phyloP scores from a whole-genome alignment of 2,113 vertebrate genomes.

The Triplophysa siluroides region DNA sequence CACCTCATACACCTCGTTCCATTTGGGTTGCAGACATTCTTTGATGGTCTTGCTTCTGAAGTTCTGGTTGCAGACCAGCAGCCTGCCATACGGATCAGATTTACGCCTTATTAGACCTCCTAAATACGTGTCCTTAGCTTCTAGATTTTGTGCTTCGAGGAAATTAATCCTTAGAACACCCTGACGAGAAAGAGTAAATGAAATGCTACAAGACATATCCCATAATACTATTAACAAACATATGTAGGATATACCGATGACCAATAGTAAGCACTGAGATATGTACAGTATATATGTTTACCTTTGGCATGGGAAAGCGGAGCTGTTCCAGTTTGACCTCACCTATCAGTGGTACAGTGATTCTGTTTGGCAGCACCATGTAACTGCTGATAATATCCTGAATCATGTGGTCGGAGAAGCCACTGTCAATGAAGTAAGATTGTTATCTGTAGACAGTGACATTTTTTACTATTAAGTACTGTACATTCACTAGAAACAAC shows the following conservation, averaged over 20 bases:
- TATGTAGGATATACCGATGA: neutral
- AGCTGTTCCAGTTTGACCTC: constrained; percentile 87
- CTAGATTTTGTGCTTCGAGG: constrained; percentile 92
- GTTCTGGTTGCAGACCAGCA: constrained; percentile 89
- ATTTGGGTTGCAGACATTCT: constrained; percentile 91
- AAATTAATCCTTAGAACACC: constrained; percentile 95
- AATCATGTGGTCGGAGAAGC: constrained; percentile 91
- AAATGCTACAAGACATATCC: neutral
- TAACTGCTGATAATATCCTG: constrained; percentile 93
- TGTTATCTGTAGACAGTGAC: constrained; percentile 7
- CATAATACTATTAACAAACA: neutral
- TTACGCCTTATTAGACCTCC: constrained; percentile 94
- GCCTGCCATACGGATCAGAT: constrained; percentile 93
- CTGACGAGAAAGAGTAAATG: constrained; percentile 65
- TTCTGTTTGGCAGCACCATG: constrained; percentile 92
- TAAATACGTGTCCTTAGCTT: constrained; percentile 91
- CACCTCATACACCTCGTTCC: constrained; percentile 98
- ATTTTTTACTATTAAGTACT: neutral
- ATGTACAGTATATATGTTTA: constrained; percentile 59
- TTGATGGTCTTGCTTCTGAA: constrained; percentile 96
- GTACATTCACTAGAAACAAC: no score
- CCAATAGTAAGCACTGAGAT: neutral
- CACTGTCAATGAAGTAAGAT: constrained; percentile 71
- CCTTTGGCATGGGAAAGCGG: constrained; percentile 95
- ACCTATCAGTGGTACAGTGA: constrained; percentile 92